Evolutionary conservation across 2,113 vertebrate species (phyloP), one percentile per base, ranked within the genome.

Genomic region (Phyllopteryx taeniolatus): DNA sequence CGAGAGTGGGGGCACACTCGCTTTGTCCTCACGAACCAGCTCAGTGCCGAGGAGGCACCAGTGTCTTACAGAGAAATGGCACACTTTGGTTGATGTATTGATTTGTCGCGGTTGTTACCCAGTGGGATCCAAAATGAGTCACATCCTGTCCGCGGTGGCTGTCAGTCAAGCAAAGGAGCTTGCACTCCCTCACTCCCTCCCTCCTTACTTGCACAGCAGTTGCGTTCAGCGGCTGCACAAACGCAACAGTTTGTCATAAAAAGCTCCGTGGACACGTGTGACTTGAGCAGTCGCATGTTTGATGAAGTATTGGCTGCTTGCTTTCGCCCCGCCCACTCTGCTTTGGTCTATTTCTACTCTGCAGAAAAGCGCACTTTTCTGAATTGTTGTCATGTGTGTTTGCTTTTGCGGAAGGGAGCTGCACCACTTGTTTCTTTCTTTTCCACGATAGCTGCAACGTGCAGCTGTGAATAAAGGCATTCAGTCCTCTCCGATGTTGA

Each of bases 111-210:
- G 53, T n/a, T 35, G 59, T 35, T 62, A 76, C 77, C 77, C 74
- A 76, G 33, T 42, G 66, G 77, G 74, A 89, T 90, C 54, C 62
- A 78, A 77, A 83, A 74, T 84, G 71, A 83, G 74, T 78, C 81
- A 83, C 80, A 87, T 90, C 90, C 88, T 87, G 87, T 86, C 78
- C 69, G 76, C 82, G 85, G 68, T 78, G 81, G 49, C 73, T 46
- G 43, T 65, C 67, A 44, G 53, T 61, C 17, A 22, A 69, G 20
- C 27, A 17, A 53, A 43, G 15, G 5, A 46, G 35, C 20, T 27
- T 19, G 60, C 27, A 3, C 43, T 46, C 20, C 19, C 11, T 15
- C 1, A 22, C n/a, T 20, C 27, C 2, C 43, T 46, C 20, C 19
- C 11, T 15, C 1, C 33, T 19, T 20, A 53, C 12, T 2, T n/a